These are phyloP conservation scores for Ctenochaetus hawaiiensis DNA, from an alignment of 2,797 vertebrate species.

Conservation along the genomic window DNA sequence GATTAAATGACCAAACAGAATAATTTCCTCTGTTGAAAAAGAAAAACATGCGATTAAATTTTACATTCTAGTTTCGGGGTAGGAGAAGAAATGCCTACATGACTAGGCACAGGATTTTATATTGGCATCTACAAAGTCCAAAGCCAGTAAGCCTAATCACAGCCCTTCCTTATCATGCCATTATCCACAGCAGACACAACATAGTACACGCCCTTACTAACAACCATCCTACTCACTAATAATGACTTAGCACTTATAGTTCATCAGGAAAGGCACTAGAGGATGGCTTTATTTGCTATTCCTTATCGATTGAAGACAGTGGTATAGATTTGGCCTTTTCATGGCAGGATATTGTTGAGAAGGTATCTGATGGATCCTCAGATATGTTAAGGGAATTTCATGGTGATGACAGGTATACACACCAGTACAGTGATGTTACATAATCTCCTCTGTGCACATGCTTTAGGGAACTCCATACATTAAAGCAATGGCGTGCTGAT, in stretches of 20 bases:
- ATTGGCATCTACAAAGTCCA: neutral
- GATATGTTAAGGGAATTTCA: neutral
- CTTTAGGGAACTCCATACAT: slow-evolving; percentile 48
- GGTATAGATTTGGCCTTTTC: neutral
- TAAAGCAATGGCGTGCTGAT: slow-evolving; percentile 58
- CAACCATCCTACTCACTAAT: slow-evolving; percentile 4
- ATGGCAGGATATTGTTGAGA: neutral
- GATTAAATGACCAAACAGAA: neutral
- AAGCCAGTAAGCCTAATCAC: slow-evolving; percentile 30
- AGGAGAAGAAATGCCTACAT: neutral
- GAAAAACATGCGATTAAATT: neutral
- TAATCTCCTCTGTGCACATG: neutral
- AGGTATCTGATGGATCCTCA: neutral
- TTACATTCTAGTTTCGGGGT: neutral
- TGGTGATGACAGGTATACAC: neutral
- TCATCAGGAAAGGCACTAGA: neutral
- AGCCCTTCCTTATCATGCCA: slow-evolving; percentile 49
- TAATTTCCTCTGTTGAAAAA: neutral
- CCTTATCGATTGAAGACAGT: neutral
- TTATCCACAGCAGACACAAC: slow-evolving; percentile 39
- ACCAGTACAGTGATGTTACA: slow-evolving; percentile 1
- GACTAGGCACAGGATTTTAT: too few species aligned
- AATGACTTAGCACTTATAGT: slow-evolving; percentile 8
- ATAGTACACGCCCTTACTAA: slow-evolving; percentile 51
- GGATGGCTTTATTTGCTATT: neutral